Base-by-base conservation (phyloP, 2,888 invertebrate genomes). In the Smittia sp. region DNA sequence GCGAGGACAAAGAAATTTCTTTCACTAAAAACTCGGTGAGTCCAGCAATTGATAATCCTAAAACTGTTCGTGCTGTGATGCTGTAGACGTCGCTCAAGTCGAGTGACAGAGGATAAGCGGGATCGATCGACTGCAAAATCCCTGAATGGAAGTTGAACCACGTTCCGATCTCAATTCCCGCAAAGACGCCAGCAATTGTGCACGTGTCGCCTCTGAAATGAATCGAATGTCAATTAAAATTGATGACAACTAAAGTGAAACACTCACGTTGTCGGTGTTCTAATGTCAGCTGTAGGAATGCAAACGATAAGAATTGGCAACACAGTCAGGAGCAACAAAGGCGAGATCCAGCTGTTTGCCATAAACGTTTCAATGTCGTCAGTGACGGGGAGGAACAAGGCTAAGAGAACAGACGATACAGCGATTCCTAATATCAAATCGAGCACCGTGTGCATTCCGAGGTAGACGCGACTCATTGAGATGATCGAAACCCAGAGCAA, bases 361-460 rank as follows among this genome's bases (percentile, higher is more conserved):
- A 93, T 85, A 78, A 89, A 86, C 75, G 87, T 85, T 80, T 95
- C 95, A 74, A 92, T 83, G 74, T 80, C 79, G 80, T 94, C 92
- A 72, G 93, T 89, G 38, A 90, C 77, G 15, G 93, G 94, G 72
- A 94, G 85, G 75, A 93, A 83, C 38, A 90, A 85, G 58, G 89
- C 82, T 85, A 95, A 88, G 75, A 95, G 82, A 0, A 85, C 73
- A 1, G 87, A 79, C 0, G 93, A 89, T 76, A 94, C 83, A 1
- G 86, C 76, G 72, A 95, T 81, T 1, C 96, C 96, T 13, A 88
- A 93, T 74, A 94, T 83, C 75, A 96, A 87, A 80, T 96, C 96
- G 93, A 93, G 83, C 15, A 94, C 89, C 77, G 93, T 91, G 79
- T 96, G 96, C 96, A 96, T 96, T 77, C 96, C 96, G 68, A 96